Percentiles rank a stretch among this genome's conserved stretches.
These are phyloP conservation scores for Telmatochromis sp. DNA, from an alignment of 2,113 vertebrate species.

Conservation along the genomic window DNA sequence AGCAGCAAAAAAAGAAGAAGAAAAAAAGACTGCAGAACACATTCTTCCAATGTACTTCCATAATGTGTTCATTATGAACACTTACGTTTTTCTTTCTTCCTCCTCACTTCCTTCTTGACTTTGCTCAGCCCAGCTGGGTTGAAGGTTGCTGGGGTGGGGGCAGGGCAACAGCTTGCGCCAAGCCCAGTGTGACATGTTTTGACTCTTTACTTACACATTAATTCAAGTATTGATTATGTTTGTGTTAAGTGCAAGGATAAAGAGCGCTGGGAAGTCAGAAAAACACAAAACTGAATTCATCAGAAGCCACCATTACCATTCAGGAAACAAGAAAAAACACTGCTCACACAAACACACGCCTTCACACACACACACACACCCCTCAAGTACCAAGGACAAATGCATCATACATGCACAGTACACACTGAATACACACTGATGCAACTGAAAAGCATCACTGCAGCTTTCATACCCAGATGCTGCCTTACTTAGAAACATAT, in stretches of 20 bases:
- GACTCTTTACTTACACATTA: constrained; percentile 54
- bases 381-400: background rate
- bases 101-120: constrained; percentile 2
- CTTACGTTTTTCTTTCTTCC: constrained; percentile 14
- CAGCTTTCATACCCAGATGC: background rate
- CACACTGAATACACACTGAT: background rate
- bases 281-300: constrained; percentile 23
- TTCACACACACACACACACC: background rate
- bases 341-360: background rate
- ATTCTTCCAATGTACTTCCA: constrained; percentile 34
- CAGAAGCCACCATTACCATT: background rate
- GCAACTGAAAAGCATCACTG: background rate
- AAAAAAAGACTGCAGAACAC: constrained; percentile 26
- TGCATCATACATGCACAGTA: constrained; percentile 2
- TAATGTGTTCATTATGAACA: constrained; percentile 18
- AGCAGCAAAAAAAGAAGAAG: background rate
- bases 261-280: constrained; percentile 4
- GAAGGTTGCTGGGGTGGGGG: background rate
- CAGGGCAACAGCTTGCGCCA: constrained; percentile 7
- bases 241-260: constrained; percentile 19
- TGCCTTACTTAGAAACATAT: background rate
- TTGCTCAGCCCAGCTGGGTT: constrained; percentile 4
- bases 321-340: background rate
- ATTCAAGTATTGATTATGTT: constrained; percentile 64
- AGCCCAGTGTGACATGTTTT: constrained; percentile 39